These are phyloP conservation scores for Balearica regulorum DNA, from an alignment of 2,797 vertebrate species.

Conservation along the genomic window DNA sequence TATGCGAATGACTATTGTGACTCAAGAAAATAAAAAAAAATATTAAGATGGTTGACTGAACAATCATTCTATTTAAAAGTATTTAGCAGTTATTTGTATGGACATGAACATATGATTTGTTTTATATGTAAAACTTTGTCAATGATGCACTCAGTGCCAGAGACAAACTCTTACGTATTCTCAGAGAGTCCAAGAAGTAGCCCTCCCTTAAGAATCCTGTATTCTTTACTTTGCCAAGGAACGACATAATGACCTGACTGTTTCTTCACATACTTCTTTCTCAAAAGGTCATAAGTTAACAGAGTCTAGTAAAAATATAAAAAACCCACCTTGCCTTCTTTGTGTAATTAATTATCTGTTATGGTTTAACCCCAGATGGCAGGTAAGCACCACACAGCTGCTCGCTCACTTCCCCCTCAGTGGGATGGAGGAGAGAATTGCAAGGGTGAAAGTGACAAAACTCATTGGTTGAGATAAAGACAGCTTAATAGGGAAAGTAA, in stretches of 20 bases:
- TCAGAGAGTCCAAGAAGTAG: conserved; percentile 73
- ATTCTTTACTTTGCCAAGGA: conserved; percentile 71
- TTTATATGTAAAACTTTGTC: neutral
- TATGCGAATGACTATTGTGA: neutral
- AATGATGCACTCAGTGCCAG: neutral
- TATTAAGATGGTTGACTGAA: neutral
- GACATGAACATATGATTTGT: neutral
- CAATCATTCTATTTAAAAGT: neutral
- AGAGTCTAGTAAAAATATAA: conserved; percentile 46
- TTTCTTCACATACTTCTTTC: conserved; percentile 71
- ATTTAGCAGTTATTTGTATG: neutral
- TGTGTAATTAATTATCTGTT: neutral
- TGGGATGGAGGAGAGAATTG: too few relatives aligned
- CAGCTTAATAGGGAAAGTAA: too few relatives aligned
- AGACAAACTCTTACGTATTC: conserved; percentile 63
- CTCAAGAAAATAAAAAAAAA: neutral
- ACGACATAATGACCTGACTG: conserved; percentile 63
- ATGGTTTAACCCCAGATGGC: too few relatives aligned
- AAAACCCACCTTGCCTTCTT: neutral
- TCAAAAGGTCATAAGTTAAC: conserved; percentile 72
- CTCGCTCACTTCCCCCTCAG: too few relatives aligned
- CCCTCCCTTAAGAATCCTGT: conserved; percentile 57
- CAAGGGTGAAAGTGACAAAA: too few relatives aligned
- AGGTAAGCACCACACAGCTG: too few relatives aligned
- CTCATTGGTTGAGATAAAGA: too few relatives aligned